phyloP scores from a whole-genome alignment of 2,113 vertebrate genomes.

The Genyomyrus donnyi region DNA sequence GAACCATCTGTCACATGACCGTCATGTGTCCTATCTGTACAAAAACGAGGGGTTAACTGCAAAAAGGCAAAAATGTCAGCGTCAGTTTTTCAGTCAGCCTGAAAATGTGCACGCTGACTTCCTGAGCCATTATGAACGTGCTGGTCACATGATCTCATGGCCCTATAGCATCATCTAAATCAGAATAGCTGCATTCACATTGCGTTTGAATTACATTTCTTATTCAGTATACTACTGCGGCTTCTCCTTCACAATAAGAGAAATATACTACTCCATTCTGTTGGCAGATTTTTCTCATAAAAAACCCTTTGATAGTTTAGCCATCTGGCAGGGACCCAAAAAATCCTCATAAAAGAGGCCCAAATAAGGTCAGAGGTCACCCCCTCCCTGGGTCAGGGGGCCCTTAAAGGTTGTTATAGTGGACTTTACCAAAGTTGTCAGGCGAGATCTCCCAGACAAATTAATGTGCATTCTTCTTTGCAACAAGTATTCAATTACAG shows the following conservation, averaged over 20 bases:
- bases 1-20: not conserved
- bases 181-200: not conserved
- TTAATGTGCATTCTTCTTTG: slow-evolving; percentile 83
- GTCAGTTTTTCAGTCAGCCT: not conserved
- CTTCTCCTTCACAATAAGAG: slow-evolving; percentile 68
- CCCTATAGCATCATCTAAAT: not conserved
- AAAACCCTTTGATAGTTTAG: slow-evolving; percentile 96
- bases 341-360: slow-evolving; percentile 90
- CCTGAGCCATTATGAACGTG: not conserved
- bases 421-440: slow-evolving; percentile 88
- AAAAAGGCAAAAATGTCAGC: not conserved
- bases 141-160: not conserved
- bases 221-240: slow-evolving; percentile 44
- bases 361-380: slow-evolving; percentile 88
- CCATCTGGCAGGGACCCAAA: slow-evolving; percentile 91
- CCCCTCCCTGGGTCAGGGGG: slow-evolving; percentile 86
- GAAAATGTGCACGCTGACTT: not conserved
- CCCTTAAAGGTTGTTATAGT: slow-evolving; percentile 72
- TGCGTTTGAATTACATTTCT: slow-evolving; percentile 20
- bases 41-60: not conserved
- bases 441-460: slow-evolving; percentile 82
- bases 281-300: slow-evolving; percentile 97
- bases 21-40: not conserved
- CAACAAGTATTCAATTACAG: slow-evolving; percentile 81
- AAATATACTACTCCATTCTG: slow-evolving; percentile 74